phyloP scores from a whole-genome alignment of 2,888 invertebrate species.

The Branchinecta sandiegonensis region DNA sequence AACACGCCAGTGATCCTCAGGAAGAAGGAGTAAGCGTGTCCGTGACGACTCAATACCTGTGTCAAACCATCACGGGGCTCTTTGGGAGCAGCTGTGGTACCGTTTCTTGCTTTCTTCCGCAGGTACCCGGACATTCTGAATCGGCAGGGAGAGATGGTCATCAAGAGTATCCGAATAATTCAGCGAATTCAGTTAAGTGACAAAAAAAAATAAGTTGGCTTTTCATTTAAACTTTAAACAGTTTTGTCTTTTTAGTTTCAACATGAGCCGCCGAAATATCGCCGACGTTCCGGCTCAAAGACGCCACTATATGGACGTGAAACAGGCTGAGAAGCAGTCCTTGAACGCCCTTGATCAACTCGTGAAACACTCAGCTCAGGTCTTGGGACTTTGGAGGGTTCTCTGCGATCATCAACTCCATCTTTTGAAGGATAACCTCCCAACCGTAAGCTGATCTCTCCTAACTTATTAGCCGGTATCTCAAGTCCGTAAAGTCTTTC shows the following conservation, averaged over 20 bases:
- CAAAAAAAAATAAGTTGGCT: no score
- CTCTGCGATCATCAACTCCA: slow-evolving; percentile 55
- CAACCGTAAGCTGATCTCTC: slow-evolving; percentile 18
- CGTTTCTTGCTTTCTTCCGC: no score
- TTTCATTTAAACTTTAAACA: no score
- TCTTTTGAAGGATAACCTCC: slow-evolving; percentile 19
- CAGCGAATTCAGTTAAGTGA: no score
- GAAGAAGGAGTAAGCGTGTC: no score
- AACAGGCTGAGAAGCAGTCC: slow-evolving; percentile 47
- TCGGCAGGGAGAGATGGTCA: no score
- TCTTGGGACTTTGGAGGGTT: slow-evolving; percentile 82
- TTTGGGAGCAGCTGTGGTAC: no score
- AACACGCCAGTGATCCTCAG: no score
- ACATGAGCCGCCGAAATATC: not conserved
- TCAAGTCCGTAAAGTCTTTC: not conserved
- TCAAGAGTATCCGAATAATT: no score
- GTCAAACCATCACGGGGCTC: no score
- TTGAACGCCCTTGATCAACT: slow-evolving; percentile 38
- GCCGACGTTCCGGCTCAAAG: not conserved
- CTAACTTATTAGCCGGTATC: not conserved
- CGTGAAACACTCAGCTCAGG: slow-evolving; percentile 43
- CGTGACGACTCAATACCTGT: no score
- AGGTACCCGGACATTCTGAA: no score
- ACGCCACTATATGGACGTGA: slow-evolving; percentile 16
- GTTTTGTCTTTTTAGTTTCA: not conserved